Conservation (phyloP, 2,113 vertebrate genomes). For the Tringa solitaria region DNA sequence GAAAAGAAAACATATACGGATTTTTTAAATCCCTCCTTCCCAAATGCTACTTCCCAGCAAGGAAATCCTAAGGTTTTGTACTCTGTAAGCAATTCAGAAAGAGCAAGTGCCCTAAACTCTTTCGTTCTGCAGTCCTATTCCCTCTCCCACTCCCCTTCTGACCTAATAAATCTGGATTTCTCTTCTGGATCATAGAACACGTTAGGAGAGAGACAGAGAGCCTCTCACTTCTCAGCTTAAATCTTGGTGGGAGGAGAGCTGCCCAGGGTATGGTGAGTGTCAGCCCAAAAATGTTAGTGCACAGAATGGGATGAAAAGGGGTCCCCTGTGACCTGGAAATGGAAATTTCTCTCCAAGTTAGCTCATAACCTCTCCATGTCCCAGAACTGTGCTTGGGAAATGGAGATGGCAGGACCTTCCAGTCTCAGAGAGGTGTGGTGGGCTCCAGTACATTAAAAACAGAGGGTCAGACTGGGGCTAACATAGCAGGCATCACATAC, state of each 20-base stretch:
- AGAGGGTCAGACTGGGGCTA: background rate
- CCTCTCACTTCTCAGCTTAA: background rate
- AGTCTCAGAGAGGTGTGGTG: rapidly evolving
- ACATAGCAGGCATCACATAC: background rate
- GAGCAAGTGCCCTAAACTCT: background rate
- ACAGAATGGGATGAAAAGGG: background rate
- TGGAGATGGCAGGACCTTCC: background rate
- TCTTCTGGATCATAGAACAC: background rate
- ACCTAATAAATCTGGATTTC: background rate
- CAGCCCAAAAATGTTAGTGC: background rate
- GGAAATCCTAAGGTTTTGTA: background rate
- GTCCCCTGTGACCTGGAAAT: background rate
- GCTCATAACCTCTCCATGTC: background rate
- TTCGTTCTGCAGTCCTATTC: background rate
- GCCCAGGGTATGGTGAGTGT: background rate
- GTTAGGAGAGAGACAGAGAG: background rate
- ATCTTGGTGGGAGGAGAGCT: background rate
- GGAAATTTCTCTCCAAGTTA: background rate
- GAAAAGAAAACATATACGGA: background rate
- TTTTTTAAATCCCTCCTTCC: background rate
- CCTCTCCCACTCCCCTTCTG: background rate
- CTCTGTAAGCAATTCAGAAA: background rate
- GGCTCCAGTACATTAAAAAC: background rate
- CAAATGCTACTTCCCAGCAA: background rate
- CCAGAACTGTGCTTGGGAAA: background rate